Evolutionary conservation across 2,113 vertebrate genomes (phyloP).

Genomic region (Reinhardtius hippoglossoides): DNA sequence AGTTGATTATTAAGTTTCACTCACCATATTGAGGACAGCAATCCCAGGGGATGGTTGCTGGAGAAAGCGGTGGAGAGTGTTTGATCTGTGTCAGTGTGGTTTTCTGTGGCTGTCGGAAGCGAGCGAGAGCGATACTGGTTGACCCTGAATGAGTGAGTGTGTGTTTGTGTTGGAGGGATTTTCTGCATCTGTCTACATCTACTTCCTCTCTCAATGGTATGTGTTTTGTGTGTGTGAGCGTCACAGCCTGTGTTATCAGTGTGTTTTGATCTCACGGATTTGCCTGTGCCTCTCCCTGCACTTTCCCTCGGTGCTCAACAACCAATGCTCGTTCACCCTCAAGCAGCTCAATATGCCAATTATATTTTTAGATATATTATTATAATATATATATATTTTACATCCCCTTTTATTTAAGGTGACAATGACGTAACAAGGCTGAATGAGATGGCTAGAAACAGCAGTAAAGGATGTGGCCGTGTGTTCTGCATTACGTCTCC

Average conservation of each 20-base stretch:
- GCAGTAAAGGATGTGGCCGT: no score
- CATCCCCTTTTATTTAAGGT: no score
- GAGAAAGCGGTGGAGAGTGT: constrained; percentile 13
- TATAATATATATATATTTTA: no score
- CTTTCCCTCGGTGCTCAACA: constrained; percentile 38
- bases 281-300: constrained; percentile 75
- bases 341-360: not conserved
- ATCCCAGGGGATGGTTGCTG: not conserved
- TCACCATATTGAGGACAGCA: constrained; percentile 75
- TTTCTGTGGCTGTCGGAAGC: constrained; percentile 41
- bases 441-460: no score
- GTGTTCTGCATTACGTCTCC: no score
- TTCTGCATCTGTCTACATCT: constrained; percentile 41
- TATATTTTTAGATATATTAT: no score
- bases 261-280: constrained; percentile 75
- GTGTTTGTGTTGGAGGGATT: constrained; percentile 24
- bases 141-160: constrained; percentile 21
- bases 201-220: constrained; percentile 77
- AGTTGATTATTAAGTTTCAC: constrained; percentile 45
- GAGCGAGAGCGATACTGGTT: constrained; percentile 11
- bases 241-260: constrained; percentile 69
- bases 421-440: no score
- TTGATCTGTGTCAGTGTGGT: constrained; percentile 39
- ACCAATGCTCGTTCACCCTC: constrained; percentile 1
- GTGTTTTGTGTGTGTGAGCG: constrained; percentile 35